Evolutionary conservation across 2,888 invertebrate species (phyloP).

Genomic region (Lithophane ornitopus): DNA sequence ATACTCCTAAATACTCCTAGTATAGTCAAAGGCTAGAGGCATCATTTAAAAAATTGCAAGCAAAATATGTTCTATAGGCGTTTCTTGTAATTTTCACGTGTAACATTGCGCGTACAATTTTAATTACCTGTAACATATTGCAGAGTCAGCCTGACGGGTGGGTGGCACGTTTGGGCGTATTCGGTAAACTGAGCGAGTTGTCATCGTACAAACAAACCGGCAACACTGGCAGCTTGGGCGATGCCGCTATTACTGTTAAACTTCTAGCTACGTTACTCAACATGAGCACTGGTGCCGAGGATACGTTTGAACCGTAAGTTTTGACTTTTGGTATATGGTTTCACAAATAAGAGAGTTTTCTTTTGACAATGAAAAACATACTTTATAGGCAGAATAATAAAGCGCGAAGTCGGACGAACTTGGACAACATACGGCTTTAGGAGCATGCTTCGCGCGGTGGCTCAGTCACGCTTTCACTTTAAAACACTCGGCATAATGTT

Average conservation of each 20-base stretch:
- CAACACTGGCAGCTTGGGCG: slow-evolving; percentile 75
- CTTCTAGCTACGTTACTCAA: slow-evolving; percentile 81
- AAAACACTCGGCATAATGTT: neutral
- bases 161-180: slow-evolving; percentile 86
- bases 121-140: slow-evolving; percentile 29
- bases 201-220: slow-evolving; percentile 81
- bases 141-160: slow-evolving; percentile 86
- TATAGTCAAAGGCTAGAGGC: too few species aligned
- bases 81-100: too few species aligned
- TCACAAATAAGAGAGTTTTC: neutral
- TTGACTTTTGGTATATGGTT: neutral
- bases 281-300: slow-evolving; percentile 78
- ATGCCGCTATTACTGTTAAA: slow-evolving; percentile 81
- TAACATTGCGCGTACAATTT: neutral
- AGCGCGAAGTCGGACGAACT: neutral
- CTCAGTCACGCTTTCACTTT: neutral
- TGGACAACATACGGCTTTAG: neutral
- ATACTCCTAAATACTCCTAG: too few species aligned
- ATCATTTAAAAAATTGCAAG: too few species aligned
- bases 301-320: slow-evolving; percentile 83
- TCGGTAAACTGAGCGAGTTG: slow-evolving; percentile 82
- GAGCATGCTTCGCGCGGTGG: neutral
- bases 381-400: neutral
- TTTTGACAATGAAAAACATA: neutral
- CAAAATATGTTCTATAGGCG: too few species aligned